Base-by-base conservation (phyloP, 2,888 invertebrate genomes). In the Chymomyza caudatula region DNA sequence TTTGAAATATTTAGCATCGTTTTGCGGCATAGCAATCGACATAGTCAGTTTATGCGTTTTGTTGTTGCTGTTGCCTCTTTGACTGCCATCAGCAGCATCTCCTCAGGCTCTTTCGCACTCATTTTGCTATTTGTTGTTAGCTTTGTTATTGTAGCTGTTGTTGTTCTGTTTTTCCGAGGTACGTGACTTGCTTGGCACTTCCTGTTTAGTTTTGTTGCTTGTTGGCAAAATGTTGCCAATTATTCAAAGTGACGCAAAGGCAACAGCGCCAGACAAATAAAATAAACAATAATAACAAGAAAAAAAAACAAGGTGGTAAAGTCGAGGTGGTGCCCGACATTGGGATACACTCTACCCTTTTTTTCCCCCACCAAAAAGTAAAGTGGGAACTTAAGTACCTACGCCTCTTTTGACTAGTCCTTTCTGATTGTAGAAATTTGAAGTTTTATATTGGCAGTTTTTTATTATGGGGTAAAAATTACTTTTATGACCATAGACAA, bases 141-240 rank as follows among this genome's bases (percentile, higher is more conserved):
- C 29, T 43, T 49, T 44, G 60, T 53, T 37, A 52, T 52, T 57
- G 57, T 55, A 57, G 13, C 43, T 53, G 53, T n/a, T 44, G 54
- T 19, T 74, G 63, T 70, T 70, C 65, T 74, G 63, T 65, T 66
- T 68, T 60, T 56, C 29, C 29, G 44, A 64, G 59, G 70, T 76
- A 76, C 77, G 77, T 76, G 76, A 78, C 76, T 78, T 70, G 73
- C 73, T 60, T 71, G 63, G 77, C 78, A 76, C 75, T 77, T 76
- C 76, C 76, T 76, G 77, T 74, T 70, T 67, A 63, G 43, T 54
- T 63, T 69, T 63, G 47, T 77, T 67, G 61, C 64, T 76, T 65
- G 63, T 53, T 63, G 59, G 60, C 65, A 69, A 76, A 74, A 76
- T 77, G 74, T 76, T 77, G 77, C 78, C 78, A 76, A 77, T 77